A percentile compares a stretch with the other conserved stretches of the same genome.
phyloP scores from a whole-genome alignment of 37 sponge, comb jelly and placozoan species.

The Cladorhizidae sp. region DNA sequence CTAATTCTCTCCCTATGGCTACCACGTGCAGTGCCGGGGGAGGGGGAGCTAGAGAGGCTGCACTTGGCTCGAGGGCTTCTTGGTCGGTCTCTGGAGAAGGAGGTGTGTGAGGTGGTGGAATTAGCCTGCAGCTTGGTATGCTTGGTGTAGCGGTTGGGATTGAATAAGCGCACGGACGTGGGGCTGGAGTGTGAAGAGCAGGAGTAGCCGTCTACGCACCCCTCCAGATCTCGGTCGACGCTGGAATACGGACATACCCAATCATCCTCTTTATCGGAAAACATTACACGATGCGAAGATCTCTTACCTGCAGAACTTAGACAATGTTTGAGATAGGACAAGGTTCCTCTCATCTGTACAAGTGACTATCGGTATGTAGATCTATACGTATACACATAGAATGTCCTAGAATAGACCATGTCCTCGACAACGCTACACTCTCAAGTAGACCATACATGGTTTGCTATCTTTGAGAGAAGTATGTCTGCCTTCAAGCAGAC shows the following conservation, averaged over 20 bases:
- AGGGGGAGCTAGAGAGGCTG: background rate
- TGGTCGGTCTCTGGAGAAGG: background rate
- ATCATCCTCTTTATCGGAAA: no score
- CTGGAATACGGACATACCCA: conserved; percentile 25
- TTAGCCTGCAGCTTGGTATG: background rate
- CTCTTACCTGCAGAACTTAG: no score
- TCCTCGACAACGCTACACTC: no score
- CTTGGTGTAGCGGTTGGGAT: conserved; percentile 19
- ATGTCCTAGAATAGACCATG: no score
- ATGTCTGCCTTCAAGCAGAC: no score
- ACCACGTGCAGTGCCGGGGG: background rate
- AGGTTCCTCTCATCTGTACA: no score
- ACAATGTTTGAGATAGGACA: no score
- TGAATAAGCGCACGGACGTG: background rate
- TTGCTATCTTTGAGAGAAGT: no score
- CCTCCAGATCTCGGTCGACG: conserved; percentile 26
- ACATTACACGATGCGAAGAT: no score
- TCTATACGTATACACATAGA: no score
- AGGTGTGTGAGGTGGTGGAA: background rate
- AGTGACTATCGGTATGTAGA: no score
- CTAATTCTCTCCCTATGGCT: conserved; percentile 27
- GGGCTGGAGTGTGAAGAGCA: background rate
- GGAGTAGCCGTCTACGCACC: background rate
- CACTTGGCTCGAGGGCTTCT: background rate
- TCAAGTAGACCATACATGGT: no score